A percentile compares a stretch with the other conserved stretches of the same genome.
These are phyloP conservation scores for Cenopis cana DNA, from an alignment of 2,888 invertebrate genomes.

Conservation along the genomic window DNA sequence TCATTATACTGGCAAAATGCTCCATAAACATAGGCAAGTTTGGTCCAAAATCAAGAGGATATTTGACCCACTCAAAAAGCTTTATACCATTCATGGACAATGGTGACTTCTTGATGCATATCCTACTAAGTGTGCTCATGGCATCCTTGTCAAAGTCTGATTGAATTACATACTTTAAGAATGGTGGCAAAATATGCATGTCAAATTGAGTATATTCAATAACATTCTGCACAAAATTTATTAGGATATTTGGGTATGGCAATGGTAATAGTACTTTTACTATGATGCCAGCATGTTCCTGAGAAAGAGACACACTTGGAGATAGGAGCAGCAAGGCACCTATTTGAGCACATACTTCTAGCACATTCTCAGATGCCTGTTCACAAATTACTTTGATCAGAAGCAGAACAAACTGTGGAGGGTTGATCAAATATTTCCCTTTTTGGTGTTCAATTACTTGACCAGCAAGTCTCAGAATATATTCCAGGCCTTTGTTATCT, in stretches of 20 bases:
- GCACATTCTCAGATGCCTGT: conserved; percentile 75
- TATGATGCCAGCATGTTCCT: conserved; percentile 90
- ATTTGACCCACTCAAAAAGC: conserved; percentile 87
- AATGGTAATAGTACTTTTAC: conserved; percentile 86
- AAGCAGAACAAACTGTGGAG: conserved; percentile 85
- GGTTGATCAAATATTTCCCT: conserved; percentile 87
- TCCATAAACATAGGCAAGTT: conserved; percentile 70
- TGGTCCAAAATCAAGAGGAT: conserved; percentile 86
- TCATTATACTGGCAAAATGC: conserved; percentile 65
- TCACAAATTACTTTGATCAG: conserved; percentile 81
- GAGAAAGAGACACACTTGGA: conserved; percentile 87
- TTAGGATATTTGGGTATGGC: conserved; percentile 83
- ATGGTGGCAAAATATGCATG: conserved; percentile 88
- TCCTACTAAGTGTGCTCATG: conserved; percentile 86
- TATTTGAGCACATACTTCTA: conserved; percentile 82
- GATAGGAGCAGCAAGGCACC: conserved; percentile 86
- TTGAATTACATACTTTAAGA: conserved; percentile 85
- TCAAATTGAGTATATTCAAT: conserved; percentile 89
- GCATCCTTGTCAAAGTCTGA: conserved; percentile 81
- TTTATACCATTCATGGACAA: conserved; percentile 85
- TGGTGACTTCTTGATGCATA: conserved; percentile 88
- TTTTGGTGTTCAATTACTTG: conserved; percentile 86
- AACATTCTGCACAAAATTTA: conserved; percentile 88
- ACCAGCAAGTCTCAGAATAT: conserved; percentile 84
- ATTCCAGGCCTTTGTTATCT: conserved; percentile 67